Base-by-base conservation (phyloP, 2,888 invertebrate species). In the Tetragonula carbonaria region DNA sequence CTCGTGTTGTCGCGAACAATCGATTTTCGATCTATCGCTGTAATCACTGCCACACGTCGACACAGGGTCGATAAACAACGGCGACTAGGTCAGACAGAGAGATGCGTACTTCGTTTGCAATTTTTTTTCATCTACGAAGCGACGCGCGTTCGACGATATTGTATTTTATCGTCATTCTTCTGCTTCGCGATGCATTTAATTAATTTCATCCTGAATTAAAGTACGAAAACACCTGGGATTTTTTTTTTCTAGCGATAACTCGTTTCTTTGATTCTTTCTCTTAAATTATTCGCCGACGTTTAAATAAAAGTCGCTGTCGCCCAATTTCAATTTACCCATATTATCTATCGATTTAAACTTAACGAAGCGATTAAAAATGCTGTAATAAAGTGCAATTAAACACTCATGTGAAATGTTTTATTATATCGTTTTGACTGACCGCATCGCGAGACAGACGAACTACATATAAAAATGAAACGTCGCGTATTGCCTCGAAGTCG, bases 41-140 rank as follows among this genome's bases (percentile, higher is more conserved):
- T 67, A 65, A 59, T 72, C 84, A 73, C 79, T 83, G 83, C 84
- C 83, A 73, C 62, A 33, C 45, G 13, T 16, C 70, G 82, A 62
- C 38, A 23, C 73, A 55, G 53, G 51, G 82, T 78, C 74, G 59
- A 62, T 76, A 51, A 76, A 57, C 65, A 62, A 78, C 33, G 28
- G n/a, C 51, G 82, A 65, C 59, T 68, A 50, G 63, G 21, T 28
- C 1, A 2, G 21, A 33, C 51, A 55, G 23, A 62, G 38, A 45
- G 21, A 53, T 16, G 50, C n/a, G 38, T 18, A 38, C 38, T 45
- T 59, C 14, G 53, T 8, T 62, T 62, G 57, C 28, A 33, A 66
- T 55, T 66, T 81, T 28, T 28, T 28, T 28, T 33, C 55, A n/a
- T 18, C 51, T 6, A 68, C 23, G 38, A 50, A 70, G 57, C 78